Evolutionary conservation across 2,888 invertebrate species (phyloP).

Genomic region (Drosophila merina): DNA sequence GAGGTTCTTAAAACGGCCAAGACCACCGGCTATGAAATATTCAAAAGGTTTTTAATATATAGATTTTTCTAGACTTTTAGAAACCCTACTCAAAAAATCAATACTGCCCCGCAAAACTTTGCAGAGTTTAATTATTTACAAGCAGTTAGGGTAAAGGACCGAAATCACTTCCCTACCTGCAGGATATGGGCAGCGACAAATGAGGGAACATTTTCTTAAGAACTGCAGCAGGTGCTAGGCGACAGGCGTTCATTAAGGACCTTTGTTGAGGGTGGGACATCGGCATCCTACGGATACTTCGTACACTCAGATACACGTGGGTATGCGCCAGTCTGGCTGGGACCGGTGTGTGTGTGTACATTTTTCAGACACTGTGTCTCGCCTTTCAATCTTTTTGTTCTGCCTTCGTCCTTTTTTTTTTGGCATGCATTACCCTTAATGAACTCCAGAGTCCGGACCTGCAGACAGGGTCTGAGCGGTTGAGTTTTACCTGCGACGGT

Average conservation of each 20-base stretch:
- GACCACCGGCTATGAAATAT: slow-evolving; percentile 21
- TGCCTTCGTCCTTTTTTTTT: slow-evolving; percentile 25
- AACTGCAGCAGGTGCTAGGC: slow-evolving; percentile 65
- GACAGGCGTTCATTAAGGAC: slow-evolving; percentile 41
- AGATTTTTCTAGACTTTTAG: background rate
- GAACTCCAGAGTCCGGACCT: slow-evolving; percentile 61
- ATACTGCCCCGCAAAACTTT: slow-evolving; percentile 29
- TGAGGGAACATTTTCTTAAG: slow-evolving; percentile 48
- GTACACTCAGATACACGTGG: slow-evolving; percentile 21
- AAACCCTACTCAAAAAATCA: slow-evolving; percentile 43
- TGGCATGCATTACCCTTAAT: slow-evolving; percentile 76
- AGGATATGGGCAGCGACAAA: slow-evolving; percentile 34
- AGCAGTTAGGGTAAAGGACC: slow-evolving; percentile 31
- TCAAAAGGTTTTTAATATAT: background rate
- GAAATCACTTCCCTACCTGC: slow-evolving; percentile 49
- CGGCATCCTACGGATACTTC: slow-evolving; percentile 21
- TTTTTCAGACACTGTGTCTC: slow-evolving; percentile 60
- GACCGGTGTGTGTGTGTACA: slow-evolving; percentile 19
- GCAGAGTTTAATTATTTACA: slow-evolving; percentile 66
- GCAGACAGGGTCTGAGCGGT: slow-evolving; percentile 40
- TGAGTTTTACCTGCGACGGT: slow-evolving; percentile 60
- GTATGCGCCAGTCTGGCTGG: slow-evolving; percentile 9
- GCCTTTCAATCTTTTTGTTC: slow-evolving; percentile 52
- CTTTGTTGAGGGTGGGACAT: background rate
- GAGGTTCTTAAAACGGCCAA: slow-evolving; percentile 8